Base-by-base conservation (phyloP, 2,113 vertebrate species). In the Osmerus mordax region DNA sequence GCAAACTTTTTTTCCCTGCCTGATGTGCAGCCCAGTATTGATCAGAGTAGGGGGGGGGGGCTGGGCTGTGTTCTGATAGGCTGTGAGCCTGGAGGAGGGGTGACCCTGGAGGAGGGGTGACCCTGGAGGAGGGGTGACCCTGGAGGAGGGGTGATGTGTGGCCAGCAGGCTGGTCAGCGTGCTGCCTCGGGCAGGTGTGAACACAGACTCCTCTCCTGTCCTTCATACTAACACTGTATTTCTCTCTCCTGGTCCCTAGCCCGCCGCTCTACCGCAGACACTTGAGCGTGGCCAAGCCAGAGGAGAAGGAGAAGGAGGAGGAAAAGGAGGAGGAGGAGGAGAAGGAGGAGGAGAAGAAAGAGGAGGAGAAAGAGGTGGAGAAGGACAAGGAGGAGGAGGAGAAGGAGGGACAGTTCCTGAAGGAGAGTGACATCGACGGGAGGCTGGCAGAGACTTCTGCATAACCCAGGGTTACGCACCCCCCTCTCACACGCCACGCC, bases 241-340 rank as follows among this genome's bases (percentile, higher is more conserved):
- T 64, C 28, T 64, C 4, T 62, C 16, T 36, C 18, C 28, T 62
- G 21, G 21, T 28, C 61, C 78, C 41, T 87, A 97, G 95, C 89
- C 93, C 94, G 79, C 89, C 90, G 13, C 83, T 87, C 79, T 92
- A 91, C 84, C 91, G 89, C 80, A 92, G 90, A 87, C 86, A 89
- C 77, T 87, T 90, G 16, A 36, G 89, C 83, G 88, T 81, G 9
- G 89, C 93, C 89, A 91, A 95, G 5, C 25, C 25, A 28, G 25
- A 28, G 25, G 25, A 25, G 25, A 3, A 21, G 21, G 21, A 21
- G 21, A 21, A 23, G 2, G 23, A 23, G 23, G 23, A 23, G 23
- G 21, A 23, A 1, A 1, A 23, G 23, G 23, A 23, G 23, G 87
- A 32, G 32, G 32, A 32, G 32, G 32, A 32, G 32, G 2, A 32